Evolutionary conservation across 1,140 invertebrate genomes (phyloP), one percentile per base, ranked within the genome.

Genomic region (Trichogramma pretiosum): DNA sequence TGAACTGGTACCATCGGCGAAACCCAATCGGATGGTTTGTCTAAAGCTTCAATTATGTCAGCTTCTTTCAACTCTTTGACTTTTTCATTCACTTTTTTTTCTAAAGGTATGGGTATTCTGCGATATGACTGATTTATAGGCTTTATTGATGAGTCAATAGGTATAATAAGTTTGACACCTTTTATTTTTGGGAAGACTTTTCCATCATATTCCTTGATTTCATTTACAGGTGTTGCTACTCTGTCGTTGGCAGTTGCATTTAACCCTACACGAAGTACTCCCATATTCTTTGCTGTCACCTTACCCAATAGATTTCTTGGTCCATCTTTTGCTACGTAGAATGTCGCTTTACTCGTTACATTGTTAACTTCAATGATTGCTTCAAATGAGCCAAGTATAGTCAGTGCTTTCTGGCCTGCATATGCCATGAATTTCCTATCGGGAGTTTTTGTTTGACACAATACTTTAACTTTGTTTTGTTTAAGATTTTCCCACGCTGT

Each of bases 1-100:
- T 60, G 21, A 8, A 63, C 52, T 14, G 58, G 58, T 5, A 65
- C 60, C 10, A 68, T 44, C 4, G 65, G 64, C n/a, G 64, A 67
- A 22, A 70, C 54, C 63, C 65, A 70, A 40, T 53, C 52, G 17
- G 60, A 58, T n/a, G 60, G 57, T 5, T 54, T 54, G 28, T 55
- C 44, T 14, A 66, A 61, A 34, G 55, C 37, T 46, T 68, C 65
- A 18, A 63, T 64, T 14, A 65, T 63, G 38, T 60, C 63, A 16
- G 32, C 46, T 14, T 37, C 51, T 24, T 38, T 53, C 32, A 52
- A 55, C 49, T 24, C 13, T 2, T 53, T n/a, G 9, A 51, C 17
- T 48, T 53, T 41, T 16, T 34, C 32, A n/a, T 41, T 5, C 2
- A 56, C 17, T 40, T 50, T 3, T 23, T 49, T 35, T 11, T 35